A percentile compares a stretch with the other conserved stretches of the same genome.
Conservation (phyloP, 2,888 invertebrate species). For the Brachylomia viminalis region DNA sequence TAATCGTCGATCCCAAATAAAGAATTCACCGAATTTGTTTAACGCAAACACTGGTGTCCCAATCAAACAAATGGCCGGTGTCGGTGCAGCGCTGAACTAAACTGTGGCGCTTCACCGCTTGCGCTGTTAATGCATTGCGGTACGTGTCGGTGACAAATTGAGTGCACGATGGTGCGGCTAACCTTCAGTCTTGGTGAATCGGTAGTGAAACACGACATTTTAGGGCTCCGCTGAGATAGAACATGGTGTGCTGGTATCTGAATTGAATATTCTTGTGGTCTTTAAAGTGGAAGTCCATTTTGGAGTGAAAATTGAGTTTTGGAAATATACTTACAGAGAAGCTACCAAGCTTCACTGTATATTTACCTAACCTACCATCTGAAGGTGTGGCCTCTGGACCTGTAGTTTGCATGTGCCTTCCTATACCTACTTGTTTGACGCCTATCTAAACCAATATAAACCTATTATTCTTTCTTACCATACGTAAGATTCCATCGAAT, state of each 20-base stretch:
- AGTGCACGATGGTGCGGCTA: conserved; percentile 32
- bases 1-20: conserved; percentile 69
- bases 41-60: conserved; percentile 65
- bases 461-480: too few relatives aligned
- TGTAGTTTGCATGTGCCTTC: too few relatives aligned
- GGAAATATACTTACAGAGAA: too few relatives aligned
- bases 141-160: conserved; percentile 62
- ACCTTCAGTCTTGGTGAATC: conserved; percentile 37
- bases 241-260: conserved; percentile 15
- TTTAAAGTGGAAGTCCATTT: too few relatives aligned
- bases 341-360: too few relatives aligned
- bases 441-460: too few relatives aligned
- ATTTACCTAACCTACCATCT: too few relatives aligned
- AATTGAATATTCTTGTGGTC: conserved; percentile 12
- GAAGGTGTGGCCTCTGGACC: too few relatives aligned
- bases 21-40: conserved; percentile 70
- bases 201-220: conserved; percentile 12
- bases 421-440: too few relatives aligned
- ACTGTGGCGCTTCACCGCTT: conserved; percentile 69
- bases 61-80: conserved; percentile 74
- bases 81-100: conserved; percentile 48
- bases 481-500: too few relatives aligned
- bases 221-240: conserved; percentile 1
- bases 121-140: conserved; percentile 53
- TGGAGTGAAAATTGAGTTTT: neutral